Evolutionary conservation across 1,140 invertebrate species (phyloP).

Genomic region (Limonius californicus): DNA sequence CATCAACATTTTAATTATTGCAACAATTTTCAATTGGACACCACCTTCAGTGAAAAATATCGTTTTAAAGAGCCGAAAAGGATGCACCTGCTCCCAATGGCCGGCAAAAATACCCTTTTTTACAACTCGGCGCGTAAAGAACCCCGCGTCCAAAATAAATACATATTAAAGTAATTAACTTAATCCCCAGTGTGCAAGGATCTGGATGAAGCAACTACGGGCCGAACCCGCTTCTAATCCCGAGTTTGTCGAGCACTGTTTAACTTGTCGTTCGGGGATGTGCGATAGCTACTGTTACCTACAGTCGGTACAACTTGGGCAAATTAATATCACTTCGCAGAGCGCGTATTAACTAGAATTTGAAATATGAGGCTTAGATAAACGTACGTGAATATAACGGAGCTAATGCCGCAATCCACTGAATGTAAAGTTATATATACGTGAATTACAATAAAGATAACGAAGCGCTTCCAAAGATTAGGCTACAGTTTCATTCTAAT

Average conservation of each 20-base stretch:
- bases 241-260: constrained; percentile 11
- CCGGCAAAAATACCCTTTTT: too few relatives aligned
- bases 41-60: background rate
- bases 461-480: constrained; percentile 10
- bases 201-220: background rate
- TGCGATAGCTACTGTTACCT: constrained; percentile 12
- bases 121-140: background rate
- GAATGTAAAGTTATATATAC: constrained; percentile 12
- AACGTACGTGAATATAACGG: constrained; percentile 12
- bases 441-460: constrained; percentile 14
- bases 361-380: constrained; percentile 7
- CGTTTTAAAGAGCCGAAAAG: background rate
- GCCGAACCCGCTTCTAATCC: constrained; percentile 11
- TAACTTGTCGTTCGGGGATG: constrained; percentile 13
- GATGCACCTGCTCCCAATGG: background rate
- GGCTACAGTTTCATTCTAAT: constrained; percentile 12
- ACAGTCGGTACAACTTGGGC: constrained; percentile 5
- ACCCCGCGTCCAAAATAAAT: constrained; percentile 1
- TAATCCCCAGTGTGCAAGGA: constrained; percentile 5
- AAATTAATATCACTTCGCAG: constrained; percentile 14
- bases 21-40: background rate
- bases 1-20: too few relatives aligned
- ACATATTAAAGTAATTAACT: constrained; percentile 8
- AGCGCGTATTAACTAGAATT: constrained; percentile 11
- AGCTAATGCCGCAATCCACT: constrained; percentile 12